Evolutionary conservation across 2,113 vertebrate genomes (phyloP).

Genomic region (Spilogale gracilis): DNA sequence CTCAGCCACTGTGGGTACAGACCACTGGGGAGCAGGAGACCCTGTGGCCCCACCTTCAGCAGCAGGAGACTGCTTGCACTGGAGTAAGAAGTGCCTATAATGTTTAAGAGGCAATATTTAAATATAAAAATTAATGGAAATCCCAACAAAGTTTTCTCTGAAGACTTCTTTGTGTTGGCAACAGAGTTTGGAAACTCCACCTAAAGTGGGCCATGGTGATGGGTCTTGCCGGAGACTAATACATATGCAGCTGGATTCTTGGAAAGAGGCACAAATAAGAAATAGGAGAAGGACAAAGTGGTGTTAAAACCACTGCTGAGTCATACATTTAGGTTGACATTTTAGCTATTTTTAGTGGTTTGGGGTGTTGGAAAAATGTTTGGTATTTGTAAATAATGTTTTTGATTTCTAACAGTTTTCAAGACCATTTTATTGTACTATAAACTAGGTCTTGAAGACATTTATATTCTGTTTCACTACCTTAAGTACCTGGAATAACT

Average conservation of each 20-base stretch:
- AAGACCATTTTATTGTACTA: slow-evolving; percentile 49
- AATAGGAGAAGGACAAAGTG: neutral
- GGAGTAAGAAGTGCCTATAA: neutral
- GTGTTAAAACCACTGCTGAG: neutral
- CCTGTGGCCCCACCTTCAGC: neutral
- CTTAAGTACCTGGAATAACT: slow-evolving; percentile 68
- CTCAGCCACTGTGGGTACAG: neutral
- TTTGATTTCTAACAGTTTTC: slow-evolving; percentile 61
- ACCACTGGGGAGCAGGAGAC: too few species aligned
- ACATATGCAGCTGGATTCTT: neutral
- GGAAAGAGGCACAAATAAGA: neutral
- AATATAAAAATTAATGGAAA: neutral
- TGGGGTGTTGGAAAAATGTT: slow-evolving; percentile 42
- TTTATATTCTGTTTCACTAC: slow-evolving; percentile 58
- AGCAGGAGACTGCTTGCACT: neutral
- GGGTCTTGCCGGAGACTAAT: neutral
- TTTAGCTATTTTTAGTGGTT: slow-evolving; percentile 65
- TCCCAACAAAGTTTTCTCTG: neutral
- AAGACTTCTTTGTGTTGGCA: neutral
- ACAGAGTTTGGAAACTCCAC: neutral
- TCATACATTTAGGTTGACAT: slow-evolving; percentile 31
- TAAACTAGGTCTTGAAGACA: neutral
- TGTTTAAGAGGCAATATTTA: neutral
- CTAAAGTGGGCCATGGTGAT: neutral
- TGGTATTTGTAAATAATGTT: slow-evolving; percentile 69